Evolutionary conservation across 2,113 vertebrate genomes (phyloP).

Genomic region (Atherinomorus stipes): DNA sequence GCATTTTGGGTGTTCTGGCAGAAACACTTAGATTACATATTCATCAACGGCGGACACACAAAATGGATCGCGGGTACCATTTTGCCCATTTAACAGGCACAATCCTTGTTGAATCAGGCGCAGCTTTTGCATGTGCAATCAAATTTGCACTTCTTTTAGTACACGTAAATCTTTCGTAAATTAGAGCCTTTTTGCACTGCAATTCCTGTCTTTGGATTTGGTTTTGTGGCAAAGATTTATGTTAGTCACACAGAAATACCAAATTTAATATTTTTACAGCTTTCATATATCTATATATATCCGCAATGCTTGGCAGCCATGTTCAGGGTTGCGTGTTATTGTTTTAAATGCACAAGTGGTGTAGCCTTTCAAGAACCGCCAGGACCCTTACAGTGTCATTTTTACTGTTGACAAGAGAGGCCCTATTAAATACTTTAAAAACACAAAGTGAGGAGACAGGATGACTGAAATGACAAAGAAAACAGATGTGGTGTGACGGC

Average conservation of each 20-base stretch:
- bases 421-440: neutral
- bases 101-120: too few species aligned
- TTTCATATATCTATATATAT: constrained; percentile 35
- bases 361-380: constrained; percentile 49
- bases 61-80: too few species aligned
- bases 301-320: constrained; percentile 1
- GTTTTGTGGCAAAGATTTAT: constrained; percentile 63
- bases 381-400: constrained; percentile 16
- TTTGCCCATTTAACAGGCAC: too few species aligned
- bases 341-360: constrained; percentile 46
- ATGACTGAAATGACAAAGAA: neutral
- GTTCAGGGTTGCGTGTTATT: constrained; percentile 13
- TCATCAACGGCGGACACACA: too few species aligned
- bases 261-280: constrained; percentile 48
- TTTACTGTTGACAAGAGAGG: constrained; percentile 31
- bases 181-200: neutral
- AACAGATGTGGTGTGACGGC: too few species aligned
- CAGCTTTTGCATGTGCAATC: too few species aligned
- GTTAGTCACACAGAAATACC: constrained; percentile 35
- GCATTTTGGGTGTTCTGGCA: too few species aligned
- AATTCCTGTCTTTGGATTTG: constrained; percentile 53
- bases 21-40: too few species aligned
- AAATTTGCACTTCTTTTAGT: too few species aligned
- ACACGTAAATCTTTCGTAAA: too few species aligned
- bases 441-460: neutral